A percentile compares a stretch with the other conserved stretches of the same genome.
Evolutionary conservation across 2,113 vertebrate species (phyloP).

Genomic region (Psilopsiagon aurifrons): DNA sequence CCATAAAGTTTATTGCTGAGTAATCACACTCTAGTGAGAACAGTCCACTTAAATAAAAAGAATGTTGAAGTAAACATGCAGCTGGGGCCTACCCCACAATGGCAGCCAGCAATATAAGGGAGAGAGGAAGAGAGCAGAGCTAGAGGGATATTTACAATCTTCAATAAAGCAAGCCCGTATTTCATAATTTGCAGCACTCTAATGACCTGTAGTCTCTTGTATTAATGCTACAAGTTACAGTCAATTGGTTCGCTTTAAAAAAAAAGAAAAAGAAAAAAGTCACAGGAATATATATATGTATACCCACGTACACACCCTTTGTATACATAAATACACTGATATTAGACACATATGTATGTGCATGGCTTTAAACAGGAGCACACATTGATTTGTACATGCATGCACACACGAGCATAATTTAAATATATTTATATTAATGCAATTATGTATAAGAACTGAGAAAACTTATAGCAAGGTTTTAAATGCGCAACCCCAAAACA

Average conservation of each 20-base stretch:
- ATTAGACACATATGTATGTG: neutral
- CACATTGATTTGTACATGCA: neutral
- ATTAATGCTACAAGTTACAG: constrained; percentile 67
- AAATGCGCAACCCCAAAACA: neutral
- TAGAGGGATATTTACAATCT: constrained; percentile 58
- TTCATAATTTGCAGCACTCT: constrained; percentile 68
- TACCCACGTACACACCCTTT: neutral
- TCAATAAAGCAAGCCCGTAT: constrained; percentile 57
- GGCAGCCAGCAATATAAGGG: constrained; percentile 56
- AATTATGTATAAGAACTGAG: neutral
- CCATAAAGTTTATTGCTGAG: constrained; percentile 87
- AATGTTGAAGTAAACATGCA: constrained; percentile 77
- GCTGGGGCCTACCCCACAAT: constrained; percentile 79
- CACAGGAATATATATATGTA: neutral
- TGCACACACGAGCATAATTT: neutral
- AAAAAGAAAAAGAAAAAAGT: neutral
- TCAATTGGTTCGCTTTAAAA: constrained; percentile 35
- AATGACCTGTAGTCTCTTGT: constrained; percentile 50
- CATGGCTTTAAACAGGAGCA: neutral
- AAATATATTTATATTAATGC: neutral
- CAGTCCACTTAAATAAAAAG: constrained; percentile 78
- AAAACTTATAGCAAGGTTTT: neutral
- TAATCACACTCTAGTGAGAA: constrained; percentile 85
- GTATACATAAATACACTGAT: neutral
- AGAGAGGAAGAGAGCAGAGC: constrained; percentile 24